Base-by-base conservation (phyloP, 2,888 invertebrate genomes). In the Lissonota sp. region DNA sequence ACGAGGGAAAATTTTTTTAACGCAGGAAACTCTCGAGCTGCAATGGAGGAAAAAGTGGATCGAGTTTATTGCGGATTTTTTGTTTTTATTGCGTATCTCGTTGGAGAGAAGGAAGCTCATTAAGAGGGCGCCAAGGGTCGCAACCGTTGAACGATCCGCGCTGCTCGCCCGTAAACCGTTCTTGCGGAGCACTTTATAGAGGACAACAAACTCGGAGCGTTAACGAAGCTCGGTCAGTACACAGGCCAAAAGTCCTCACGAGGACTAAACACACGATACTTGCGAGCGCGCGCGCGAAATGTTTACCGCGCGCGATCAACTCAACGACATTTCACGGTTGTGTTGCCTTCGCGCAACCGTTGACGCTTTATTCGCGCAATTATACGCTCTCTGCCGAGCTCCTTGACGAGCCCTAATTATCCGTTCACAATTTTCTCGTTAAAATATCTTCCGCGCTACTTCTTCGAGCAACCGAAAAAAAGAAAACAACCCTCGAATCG, bases 371-470 rank as follows among this genome's bases (percentile, higher is more conserved):
- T 84, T 87, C 86, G 86, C 86, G 87, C 88, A 90, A 91, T 91
- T 89, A 88, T 86, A 85, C 80, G 85, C 77, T 73, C 63, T n/a
- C n/a, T 26, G 26, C 26, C 26, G 26, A 26, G 26, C 3, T 26
- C 26, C 26, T 81, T 78, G 76, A 16, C 81, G 84, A 85, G 85
- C 87, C 88, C 88, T 90, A 90, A 91, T 91, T 91, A 90, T 86
- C 83, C 87, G 83, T 86, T 86, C 88, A 86, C 85, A 86, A 88
- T 88, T 26, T 26, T 89, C 88, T 91, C 89, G 88, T 91, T 91
- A 89, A 90, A 89, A 87, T 89, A 85, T 85, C 84, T 80, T 60
- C 60, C 84, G 60, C 55, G 66, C n/a, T n/a, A 51, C 72, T 37
- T 10, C 10, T 10, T 44, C 10, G 44, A 44, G 10, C 44, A n/a